These are phyloP conservation scores for Bruchidius siliquastri DNA, from an alignment of 2,888 invertebrate species.

Conservation along the genomic window DNA sequence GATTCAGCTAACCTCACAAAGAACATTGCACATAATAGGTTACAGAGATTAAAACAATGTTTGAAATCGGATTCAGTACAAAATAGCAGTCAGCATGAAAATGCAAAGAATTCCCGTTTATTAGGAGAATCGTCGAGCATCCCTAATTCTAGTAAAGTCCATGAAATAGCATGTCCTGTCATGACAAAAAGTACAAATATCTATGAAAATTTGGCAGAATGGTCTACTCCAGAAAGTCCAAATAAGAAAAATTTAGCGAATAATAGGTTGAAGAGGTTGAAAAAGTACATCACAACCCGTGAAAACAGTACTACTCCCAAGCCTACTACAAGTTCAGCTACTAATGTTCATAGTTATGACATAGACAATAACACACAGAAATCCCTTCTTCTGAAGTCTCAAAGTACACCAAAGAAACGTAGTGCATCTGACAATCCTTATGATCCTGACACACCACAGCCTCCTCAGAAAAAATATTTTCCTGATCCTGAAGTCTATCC, in stretches of 20 bases:
- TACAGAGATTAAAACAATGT: conserved; percentile 15
- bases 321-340: background rate
- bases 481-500: background rate
- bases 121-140: background rate
- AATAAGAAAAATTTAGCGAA: conserved; percentile 19
- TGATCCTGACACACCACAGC: background rate
- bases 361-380: background rate
- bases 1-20: conserved; percentile 3
- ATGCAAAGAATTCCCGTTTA: background rate
- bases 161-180: background rate
- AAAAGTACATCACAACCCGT: conserved; percentile 6
- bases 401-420: background rate
- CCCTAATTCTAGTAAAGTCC: background rate
- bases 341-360: background rate
- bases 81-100: background rate
- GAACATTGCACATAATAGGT: conserved; percentile 17
- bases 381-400: background rate
- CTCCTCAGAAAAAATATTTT: background rate
- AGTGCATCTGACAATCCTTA: background rate
- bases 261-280: conserved; percentile 22
- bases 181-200: background rate
- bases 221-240: conserved; percentile 4
- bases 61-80: conserved; percentile 3
- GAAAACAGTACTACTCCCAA: background rate
- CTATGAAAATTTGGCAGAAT: conserved; percentile 6